Evolutionary conservation across 2,113 vertebrate species (phyloP), one percentile per base, ranked within the genome.

Genomic region (Cyphomyrus plagiostoma): DNA sequence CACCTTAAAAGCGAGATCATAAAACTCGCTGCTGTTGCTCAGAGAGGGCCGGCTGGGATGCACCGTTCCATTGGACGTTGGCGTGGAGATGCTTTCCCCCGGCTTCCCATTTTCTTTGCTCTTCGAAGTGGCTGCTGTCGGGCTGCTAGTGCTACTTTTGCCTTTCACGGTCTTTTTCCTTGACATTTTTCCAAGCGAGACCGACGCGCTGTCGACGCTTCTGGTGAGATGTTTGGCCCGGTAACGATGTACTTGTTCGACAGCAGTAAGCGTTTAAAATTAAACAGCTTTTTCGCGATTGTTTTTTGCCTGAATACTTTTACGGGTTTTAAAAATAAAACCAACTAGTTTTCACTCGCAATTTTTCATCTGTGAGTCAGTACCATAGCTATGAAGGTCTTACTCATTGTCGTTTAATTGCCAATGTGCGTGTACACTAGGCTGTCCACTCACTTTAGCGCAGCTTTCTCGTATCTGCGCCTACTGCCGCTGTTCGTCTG

Each of bases 1-100:
- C 93, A 98, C 97, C 97, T 98, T 98, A 93, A 97, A 98, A n/a
- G 97, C 95, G 70, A 98, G 93, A 91, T 98, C 97, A 91, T 98
- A 97, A 91, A 98, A 97, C 96, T 98, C 97, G 86, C 97, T 96
- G 93, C 96, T 96, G 94, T 92, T 94, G 93, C 97, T 97, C 88
- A 97, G 93, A 49, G 97, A 95, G 87, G 96, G 96, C 92, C 96
- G 93, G 91, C 95, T 93, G 10, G 94, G 92, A 88, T 95, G 95
- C 85, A 94, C 95, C 90, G 94, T 93, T 17, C 96, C 96, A 91
- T 95, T 96, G 90, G 94, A 94, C 86, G 93, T 95, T 23, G 91
- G 45, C 52, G 92, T 92, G 89, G 94, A 91, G 91, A 92, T 91
- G 85, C 94, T 91, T 90, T 86, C 92, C 6, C 91, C 90, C 3